Base-by-base conservation (phyloP, 2,888 invertebrate species). In the Cordilura impudica region DNA sequence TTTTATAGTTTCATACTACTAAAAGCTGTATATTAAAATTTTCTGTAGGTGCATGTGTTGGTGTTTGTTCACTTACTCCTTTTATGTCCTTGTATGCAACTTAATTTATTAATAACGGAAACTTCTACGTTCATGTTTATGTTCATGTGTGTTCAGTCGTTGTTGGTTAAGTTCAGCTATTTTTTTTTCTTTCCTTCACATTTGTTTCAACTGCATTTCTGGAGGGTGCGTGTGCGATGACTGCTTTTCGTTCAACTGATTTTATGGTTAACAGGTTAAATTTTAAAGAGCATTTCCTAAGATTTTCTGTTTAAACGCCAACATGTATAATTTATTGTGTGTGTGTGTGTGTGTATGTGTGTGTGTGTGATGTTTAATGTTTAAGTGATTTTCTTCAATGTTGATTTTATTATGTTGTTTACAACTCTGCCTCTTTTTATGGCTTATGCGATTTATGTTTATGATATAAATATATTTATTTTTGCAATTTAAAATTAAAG, bases 51-150 rank as follows among this genome's bases (percentile, higher is more conserved):
- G 21, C n/a, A 5, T 23, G 23, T 26, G 21, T 51, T 51, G 5
- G 51, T 51, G 23, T 51, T 23, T 51, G n/a, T 4, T 35, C 14
- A 39, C 4, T 60, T 21, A 29, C 45, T 58, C 54, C 43, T 8
- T 14, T n/a, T 35, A 14, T 47, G 51, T 31, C 67, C 35, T 72
- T 14, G 23, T 53, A 63, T 51, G 63, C 56, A 63, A 69, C 58
- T 58, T 78, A 73, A 78, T 78, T 78, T 73, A 78, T 75, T 78
- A 81, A 78, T 65, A 78, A 67, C 67, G 77, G 74, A 70, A 78
- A 78, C 58, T 78, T 78, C 23, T 56, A 49, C 29, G 60, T 72
- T 65, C 14, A 45, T 45, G 65, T 49, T 71, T 60, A 53, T 74
- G 71, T 71, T 39, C 14, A n/a, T 29, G 60, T 61, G 12, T 39